These are phyloP conservation scores for Oxygymnocypris stewartii DNA, from an alignment of 2,113 vertebrate species.

Conservation along the genomic window DNA sequence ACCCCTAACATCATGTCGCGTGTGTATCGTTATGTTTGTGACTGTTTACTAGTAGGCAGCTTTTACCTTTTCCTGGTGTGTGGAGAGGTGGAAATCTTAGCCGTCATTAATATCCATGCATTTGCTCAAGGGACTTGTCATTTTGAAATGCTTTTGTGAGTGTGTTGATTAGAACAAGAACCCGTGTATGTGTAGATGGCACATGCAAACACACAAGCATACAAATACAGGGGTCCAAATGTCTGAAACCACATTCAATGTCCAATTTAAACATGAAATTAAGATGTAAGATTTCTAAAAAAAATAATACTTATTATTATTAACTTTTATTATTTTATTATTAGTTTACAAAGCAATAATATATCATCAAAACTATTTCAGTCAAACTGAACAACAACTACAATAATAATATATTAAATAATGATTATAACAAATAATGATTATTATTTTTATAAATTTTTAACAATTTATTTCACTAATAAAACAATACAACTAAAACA, in stretches of 20 bases:
- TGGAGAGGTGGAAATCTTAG: constrained; percentile 9
- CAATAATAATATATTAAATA: too few relatives aligned
- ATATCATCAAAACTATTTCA: too few relatives aligned
- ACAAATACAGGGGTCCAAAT: background rate
- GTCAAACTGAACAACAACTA: too few relatives aligned
- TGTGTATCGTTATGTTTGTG: background rate
- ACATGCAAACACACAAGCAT: background rate
- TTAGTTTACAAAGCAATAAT: too few relatives aligned
- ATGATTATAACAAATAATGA: background rate
- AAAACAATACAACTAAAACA: background rate
- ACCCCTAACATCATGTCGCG: background rate
- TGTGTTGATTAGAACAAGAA: background rate
- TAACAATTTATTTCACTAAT: background rate
- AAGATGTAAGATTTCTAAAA: background rate
- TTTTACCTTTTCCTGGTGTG: too few relatives aligned
- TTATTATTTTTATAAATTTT: background rate
- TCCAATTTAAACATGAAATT: background rate
- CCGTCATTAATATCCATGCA: background rate
- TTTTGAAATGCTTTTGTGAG: constrained; percentile 29
- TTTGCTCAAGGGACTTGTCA: constrained; percentile 14
- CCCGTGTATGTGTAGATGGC: background rate
- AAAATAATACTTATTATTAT: too few relatives aligned
- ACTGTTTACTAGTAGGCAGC: background rate
- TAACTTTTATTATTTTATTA: too few relatives aligned
- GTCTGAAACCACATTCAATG: background rate